phyloP scores from a whole-genome alignment of 2,888 invertebrate species.

The Ennomos quercinarius region DNA sequence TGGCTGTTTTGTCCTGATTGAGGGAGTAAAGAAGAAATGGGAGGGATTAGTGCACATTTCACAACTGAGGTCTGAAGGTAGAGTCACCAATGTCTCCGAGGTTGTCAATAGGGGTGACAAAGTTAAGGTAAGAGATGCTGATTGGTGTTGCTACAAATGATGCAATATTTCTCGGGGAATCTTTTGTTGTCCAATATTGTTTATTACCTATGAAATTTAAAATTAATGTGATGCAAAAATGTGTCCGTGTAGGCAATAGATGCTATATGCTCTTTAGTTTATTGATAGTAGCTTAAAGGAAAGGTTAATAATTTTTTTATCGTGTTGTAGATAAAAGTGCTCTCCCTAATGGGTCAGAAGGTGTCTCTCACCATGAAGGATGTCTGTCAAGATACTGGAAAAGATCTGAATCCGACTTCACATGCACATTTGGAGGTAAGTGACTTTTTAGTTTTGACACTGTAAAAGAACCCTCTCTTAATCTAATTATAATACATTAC shows the following conservation, averaged over 20 bases:
- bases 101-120: slow-evolving; percentile 95
- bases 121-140: slow-evolving; percentile 88
- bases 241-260: not conserved
- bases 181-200: slow-evolving; percentile 9
- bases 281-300: too few relatives aligned
- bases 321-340: slow-evolving; percentile 90
- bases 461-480: too few relatives aligned
- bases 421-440: slow-evolving; percentile 87
- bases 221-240: not conserved
- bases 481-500: too few relatives aligned
- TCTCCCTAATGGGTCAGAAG: slow-evolving; percentile 97
- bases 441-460: too few relatives aligned
- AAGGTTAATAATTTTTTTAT: slow-evolving; percentile 4
- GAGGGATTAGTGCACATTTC: slow-evolving; percentile 99
- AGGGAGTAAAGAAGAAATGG: slow-evolving; percentile 94
- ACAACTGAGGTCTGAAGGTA: slow-evolving; percentile 95
- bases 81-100: slow-evolving; percentile 97
- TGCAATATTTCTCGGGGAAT: not conserved
- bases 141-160: not conserved
- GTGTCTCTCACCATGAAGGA: slow-evolving; percentile 99
- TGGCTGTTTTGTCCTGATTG: slow-evolving; percentile 98
- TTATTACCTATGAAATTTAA: not conserved
- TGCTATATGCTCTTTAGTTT: not conserved
- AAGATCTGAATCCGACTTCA: slow-evolving; percentile 95
- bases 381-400: slow-evolving; percentile 97